A percentile compares a stretch with the other conserved stretches of the same genome.
Evolutionary conservation across 2,797 vertebrate genomes (phyloP).

Genomic region (Cyclura pinguis): DNA sequence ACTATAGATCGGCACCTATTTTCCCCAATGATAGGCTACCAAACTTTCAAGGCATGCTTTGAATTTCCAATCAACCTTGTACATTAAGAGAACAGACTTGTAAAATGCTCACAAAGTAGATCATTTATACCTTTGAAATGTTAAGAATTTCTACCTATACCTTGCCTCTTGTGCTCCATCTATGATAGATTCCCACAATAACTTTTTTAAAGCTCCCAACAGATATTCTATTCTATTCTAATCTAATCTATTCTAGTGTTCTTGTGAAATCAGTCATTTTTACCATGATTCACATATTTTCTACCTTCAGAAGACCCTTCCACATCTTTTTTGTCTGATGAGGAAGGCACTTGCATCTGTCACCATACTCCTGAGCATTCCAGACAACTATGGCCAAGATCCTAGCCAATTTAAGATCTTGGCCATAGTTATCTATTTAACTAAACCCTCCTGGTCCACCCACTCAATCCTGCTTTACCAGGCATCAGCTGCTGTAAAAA

Average conservation of each 20-base stretch:
- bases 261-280: background rate
- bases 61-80: background rate
- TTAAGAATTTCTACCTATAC: background rate
- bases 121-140: background rate
- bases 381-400: too few species aligned
- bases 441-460: too few species aligned
- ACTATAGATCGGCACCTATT: background rate
- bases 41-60: background rate
- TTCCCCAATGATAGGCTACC: background rate
- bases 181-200: background rate
- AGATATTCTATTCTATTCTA: background rate
- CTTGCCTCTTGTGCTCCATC: background rate
- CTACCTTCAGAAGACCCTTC: background rate
- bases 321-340: background rate
- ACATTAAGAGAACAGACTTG: background rate
- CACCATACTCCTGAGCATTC: background rate
- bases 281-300: background rate
- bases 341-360: background rate
- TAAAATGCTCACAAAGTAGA: background rate
- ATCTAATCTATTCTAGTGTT: background rate
- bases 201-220: background rate
- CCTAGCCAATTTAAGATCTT: too few species aligned
- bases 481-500: too few species aligned
- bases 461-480: too few species aligned
- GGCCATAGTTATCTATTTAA: too few species aligned